phyloP scores from a whole-genome alignment of 2,113 vertebrate genomes.

The Trichechus manatus region DNA sequence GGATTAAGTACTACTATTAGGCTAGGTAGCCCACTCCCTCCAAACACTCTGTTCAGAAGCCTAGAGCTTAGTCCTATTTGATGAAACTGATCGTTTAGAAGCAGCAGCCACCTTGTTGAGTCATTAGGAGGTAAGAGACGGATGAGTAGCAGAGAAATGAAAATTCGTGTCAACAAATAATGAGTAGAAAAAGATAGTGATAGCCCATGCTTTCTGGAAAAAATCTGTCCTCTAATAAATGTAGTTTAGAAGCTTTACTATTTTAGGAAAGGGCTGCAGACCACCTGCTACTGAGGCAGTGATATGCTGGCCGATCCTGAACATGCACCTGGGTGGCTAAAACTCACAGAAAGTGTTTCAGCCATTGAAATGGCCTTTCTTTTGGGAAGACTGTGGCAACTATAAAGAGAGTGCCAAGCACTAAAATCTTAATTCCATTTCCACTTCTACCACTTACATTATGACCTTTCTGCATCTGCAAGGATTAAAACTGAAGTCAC shows the following conservation, averaged over 20 bases:
- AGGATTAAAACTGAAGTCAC: no score
- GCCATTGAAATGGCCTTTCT: background rate
- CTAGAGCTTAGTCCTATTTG: background rate
- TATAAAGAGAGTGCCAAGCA: background rate
- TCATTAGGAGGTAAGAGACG: background rate
- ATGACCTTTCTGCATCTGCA: background rate
- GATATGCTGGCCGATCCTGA: accelerated
- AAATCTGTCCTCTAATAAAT: background rate
- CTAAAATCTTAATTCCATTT: background rate
- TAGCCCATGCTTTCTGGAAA: background rate
- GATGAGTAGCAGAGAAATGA: background rate
- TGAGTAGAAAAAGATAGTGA: background rate
- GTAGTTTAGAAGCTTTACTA: background rate
- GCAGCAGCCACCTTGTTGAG: background rate
- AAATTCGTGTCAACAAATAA: background rate
- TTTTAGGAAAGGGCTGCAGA: background rate
- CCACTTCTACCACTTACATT: no score
- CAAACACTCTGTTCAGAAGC: background rate
- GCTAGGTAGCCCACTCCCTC: background rate
- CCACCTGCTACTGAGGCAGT: background rate
- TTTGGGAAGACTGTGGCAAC: background rate
- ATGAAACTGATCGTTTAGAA: background rate
- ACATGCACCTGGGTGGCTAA: accelerated
- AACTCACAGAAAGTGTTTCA: no score
- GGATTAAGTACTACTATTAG: background rate